Evolutionary conservation across 2,797 vertebrate genomes (phyloP), one percentile per base, ranked within the genome.

Genomic region (Botia almorhae): DNA sequence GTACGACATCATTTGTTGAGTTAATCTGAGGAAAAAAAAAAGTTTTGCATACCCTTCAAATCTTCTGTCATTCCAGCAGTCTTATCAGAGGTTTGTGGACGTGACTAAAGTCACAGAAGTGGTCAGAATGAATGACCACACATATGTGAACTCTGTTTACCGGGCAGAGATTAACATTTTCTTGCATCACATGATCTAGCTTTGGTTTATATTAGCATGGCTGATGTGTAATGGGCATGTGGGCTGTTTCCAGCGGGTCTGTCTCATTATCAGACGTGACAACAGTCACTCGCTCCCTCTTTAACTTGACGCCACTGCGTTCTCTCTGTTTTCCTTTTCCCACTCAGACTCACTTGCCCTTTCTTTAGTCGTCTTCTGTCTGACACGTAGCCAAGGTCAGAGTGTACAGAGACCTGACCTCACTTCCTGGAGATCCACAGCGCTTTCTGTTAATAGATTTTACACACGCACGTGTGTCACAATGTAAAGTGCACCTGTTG

Each of bases 71-170:
- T 71, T 82, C 21, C 58, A 33, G 10, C 14, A 56, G 68, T 33
- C 55, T 77, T 81, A 77, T 81, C 82, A 74, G 33, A 36, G 6
- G 3, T 19, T 23, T 51, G 82, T 53, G 80, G 74, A 86, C 78
- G 78, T 86, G 82, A 82, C 83, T 19, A 21, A 2, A 33, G 19
- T 23, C 60, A 67, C 80, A 78, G 43, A 29, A 14, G 4, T 16
- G 65, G n/a, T 13, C 48, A 21, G 10, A 16, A 12, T 46, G 13
- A 46, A 21, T 11, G 39, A 48, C 1, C n/a, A 3, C 63, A 36
- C 4, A 8, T 64, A 39, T 39, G 33, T n/a, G 29, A 36, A 64
- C 29, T n/a, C 29, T 46, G n/a, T 39, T 46, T 72, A 48, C 48
- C 50, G n/a, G 1, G 14, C 14, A 12, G 7, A 16, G 7, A 19